Base-by-base conservation (phyloP, 2,888 invertebrate species). In the Callosobruchus maculatus region DNA sequence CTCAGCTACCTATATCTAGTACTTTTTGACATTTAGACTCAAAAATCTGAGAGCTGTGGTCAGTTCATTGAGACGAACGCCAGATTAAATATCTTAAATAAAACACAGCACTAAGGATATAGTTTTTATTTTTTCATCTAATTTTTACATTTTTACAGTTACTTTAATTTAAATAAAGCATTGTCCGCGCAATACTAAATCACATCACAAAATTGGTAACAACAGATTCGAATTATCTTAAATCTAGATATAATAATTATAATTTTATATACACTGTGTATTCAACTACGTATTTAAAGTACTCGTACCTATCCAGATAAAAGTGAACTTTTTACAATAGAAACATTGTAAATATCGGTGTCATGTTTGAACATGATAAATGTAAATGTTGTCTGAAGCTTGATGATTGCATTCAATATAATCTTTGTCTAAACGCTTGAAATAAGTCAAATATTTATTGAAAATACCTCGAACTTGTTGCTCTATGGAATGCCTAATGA, bases 141-240 rank as follows among this genome's bases (percentile, higher is more conserved):
- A 73, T 79, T 79, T 81, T 76, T 81, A 82, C 81, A 82, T 81
- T 81, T 82, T 80, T 82, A 76, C 75, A 78, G 13, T 49, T 18
- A 18, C 49, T 18, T 49, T 18, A 49, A 18, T 49, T 49, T 18
- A 49, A 49, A 49, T 49, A 49, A 49, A 49, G 49, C 49, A 49
- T 49, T 26, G 2, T 4, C 79, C 79, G 80, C 81, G 81, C 83
- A n/a, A n/a, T 83, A 83, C 82, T 78, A 83, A 81, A 84, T 84
- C 84, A 85, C 85, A 85, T 85, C 85, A 85, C 85, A 84, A 83
- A 82, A 83, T 82, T 82, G 78, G 76, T 77, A 77, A 77, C 49
- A 49, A 49, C 49, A 49, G 49, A 49, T 49, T 49, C 49, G 49
- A 49, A 49, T 49, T 49, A 49, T 49, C 49, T 49, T 49, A 49